Evolutionary conservation across 2,797 vertebrate species (phyloP).

Genomic region (Coranthus polyacanthus): DNA sequence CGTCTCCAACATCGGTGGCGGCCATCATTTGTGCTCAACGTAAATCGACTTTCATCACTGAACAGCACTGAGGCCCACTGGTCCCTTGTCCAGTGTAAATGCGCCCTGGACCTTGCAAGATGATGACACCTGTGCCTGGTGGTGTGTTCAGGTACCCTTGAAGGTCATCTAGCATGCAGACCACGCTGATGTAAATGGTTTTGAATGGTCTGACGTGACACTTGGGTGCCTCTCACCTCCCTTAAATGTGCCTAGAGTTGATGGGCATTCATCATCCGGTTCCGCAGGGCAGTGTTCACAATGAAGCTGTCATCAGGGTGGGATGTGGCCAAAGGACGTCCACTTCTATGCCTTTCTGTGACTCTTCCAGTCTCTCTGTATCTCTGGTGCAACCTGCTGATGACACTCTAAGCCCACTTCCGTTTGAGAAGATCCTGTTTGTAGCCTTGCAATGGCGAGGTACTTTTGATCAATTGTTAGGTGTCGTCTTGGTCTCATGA

Average conservation of each 20-base stretch:
- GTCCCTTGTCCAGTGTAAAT: constrained; percentile 6
- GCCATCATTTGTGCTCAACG: neutral
- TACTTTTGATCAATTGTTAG: neutral
- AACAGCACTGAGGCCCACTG: constrained; percentile 2
- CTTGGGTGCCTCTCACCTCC: constrained; percentile 11
- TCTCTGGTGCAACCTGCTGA: neutral
- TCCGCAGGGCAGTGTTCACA: neutral
- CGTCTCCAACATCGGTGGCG: neutral
- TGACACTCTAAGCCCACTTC: neutral
- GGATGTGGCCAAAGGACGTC: neutral
- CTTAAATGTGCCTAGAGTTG: constrained; percentile 14
- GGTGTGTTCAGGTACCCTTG: too few species aligned
- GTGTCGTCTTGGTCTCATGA: neutral
- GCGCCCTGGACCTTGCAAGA: constrained; percentile 4
- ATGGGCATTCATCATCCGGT: neutral
- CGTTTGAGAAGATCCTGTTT: too few species aligned
- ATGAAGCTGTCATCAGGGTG: neutral
- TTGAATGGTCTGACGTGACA: constrained; percentile 13
- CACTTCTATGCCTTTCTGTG: neutral
- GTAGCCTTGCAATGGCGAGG: neutral
- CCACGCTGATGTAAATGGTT: neutral
- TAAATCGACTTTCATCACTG: constrained; percentile 4
- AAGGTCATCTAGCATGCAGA: too few species aligned
- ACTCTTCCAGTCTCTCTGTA: neutral
- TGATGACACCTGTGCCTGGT: neutral